Base-by-base conservation (phyloP, 1,140 invertebrate genomes). In the Zophobas atratus region DNA sequence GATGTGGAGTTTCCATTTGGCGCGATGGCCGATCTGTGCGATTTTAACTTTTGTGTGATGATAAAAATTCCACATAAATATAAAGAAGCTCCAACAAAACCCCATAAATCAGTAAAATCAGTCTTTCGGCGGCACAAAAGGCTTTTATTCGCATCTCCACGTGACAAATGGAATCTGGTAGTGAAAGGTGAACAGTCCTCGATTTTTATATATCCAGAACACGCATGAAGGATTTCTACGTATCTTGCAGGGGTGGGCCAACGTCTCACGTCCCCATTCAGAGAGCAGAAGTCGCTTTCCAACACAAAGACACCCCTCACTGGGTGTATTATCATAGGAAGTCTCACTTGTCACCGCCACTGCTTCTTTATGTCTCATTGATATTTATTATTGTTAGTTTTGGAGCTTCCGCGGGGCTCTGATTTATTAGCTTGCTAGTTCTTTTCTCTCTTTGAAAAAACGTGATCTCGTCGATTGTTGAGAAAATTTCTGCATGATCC, bases 81-180 rank as follows among this genome's bases (percentile, higher is more conserved):
- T 77, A 75, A 77, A 78, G 70, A 75, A 80, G 76, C 76, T 76
- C 73, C 48, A 76, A 80, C 72, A 72, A 76, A 76, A 77, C 79
- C 60, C 67, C 77, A 76, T 80, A 80, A 78, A 80, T 80, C 79
- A 78, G 55, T 56, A 76, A 80, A 77, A 81, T 81, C 80, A 81
- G 70, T 81, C 80, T 78, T 80, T 80, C 70, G 77, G 76, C 60
- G 74, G 74, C 75, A 78, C 80, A 79, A 79, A 79, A 74, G 74
- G 63, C 75, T 71, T 81, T 78, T 79, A 80, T 81, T 78, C 78
- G 78, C 71, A 77, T 76, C 78, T 72, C 56, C 77, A 76, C 76
- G 80, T 86, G 85, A 86, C 84, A 85, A 86, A 86, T 86, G 85
- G 82, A 86, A 81, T 83, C 85, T 86, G 84, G 78, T 81, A 81